These are phyloP conservation scores for Albula goreensis DNA, from an alignment of 2,113 vertebrate species.

Conservation along the genomic window DNA sequence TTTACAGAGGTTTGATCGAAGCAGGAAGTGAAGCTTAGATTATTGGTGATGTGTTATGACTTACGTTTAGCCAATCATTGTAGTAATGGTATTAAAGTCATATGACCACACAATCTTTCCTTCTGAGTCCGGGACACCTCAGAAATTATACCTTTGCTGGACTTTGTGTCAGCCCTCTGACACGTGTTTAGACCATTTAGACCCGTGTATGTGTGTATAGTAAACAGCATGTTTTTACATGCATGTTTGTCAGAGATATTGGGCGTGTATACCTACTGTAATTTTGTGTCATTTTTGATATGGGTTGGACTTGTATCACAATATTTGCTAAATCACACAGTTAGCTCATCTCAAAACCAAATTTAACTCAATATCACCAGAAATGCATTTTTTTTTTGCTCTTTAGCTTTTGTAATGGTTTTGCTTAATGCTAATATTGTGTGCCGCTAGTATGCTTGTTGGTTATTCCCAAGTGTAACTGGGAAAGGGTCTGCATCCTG, in stretches of 20 bases:
- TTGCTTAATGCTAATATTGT: neutral
- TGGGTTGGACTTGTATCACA: too few relatives aligned
- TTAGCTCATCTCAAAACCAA: too few relatives aligned
- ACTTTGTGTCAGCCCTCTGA: neutral
- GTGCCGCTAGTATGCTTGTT: neutral
- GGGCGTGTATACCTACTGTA: too few relatives aligned
- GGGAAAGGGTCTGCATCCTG: too few relatives aligned
- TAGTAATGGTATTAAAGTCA: slow-evolving; percentile 38
- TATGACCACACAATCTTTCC: slow-evolving; percentile 46
- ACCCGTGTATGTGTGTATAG: too few relatives aligned
- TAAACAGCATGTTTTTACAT: too few relatives aligned
- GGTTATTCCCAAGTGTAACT: neutral
- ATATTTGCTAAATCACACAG: too few relatives aligned
- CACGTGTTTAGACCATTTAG: neutral
- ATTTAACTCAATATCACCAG: too few relatives aligned
- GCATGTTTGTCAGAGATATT: too few relatives aligned
- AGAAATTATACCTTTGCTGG: slow-evolving; percentile 3
- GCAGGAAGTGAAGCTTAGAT: slow-evolving; percentile 59
- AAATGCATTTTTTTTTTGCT: neutral
- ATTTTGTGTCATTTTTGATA: too few relatives aligned
- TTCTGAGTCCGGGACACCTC: slow-evolving; percentile 4
- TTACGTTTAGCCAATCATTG: slow-evolving; percentile 44
- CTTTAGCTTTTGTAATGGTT: neutral
- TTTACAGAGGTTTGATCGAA: slow-evolving; percentile 66
- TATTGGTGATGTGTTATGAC: slow-evolving; percentile 48